Evolutionary conservation across 2,888 invertebrate species (phyloP), one percentile per base, ranked within the genome.

Genomic region (Acleris laterana): DNA sequence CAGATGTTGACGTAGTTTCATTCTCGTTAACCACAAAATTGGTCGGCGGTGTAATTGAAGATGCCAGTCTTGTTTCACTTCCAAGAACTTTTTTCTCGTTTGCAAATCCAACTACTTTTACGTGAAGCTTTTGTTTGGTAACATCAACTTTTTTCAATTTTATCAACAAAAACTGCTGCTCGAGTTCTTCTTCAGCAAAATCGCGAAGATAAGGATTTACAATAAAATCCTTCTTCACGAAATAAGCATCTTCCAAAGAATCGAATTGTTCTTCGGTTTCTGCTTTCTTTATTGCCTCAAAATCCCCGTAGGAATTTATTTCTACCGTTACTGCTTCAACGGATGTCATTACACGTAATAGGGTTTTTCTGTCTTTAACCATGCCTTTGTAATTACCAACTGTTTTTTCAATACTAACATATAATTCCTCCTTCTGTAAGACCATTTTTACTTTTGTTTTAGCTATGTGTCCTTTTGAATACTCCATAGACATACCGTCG

Each of bases 401-500:
- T 1, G 87, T 86, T 82, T 84, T 85, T 28, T 77, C 72, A 62
- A 93, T 80, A 55, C 76, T 78, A 65, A 93, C 80, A 1, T 77
- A 69, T 58, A 92, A 72, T 65, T 83, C 76, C 4, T 83, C 84
- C 17, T 64, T 84, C 17, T 64, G 68, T 28, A 83, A 79, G 48
- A 65, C 48, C 46, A 64, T 58, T 46, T 50, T 74, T 19, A 91
- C 74, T 61, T 80, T 77, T 5, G 90, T 90, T 62, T 73, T 77
- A 32, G 89, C 87, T 68, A 74, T 82, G 42, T 78, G 68, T 0
- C 79, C 78, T 63, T 82, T 67, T 63, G 83, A 75, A 74, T 91
- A 91, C 64, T 84, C 82, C 5, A 81, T 71, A 51, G 87, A 80
- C 69, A 83, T 78, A 2, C 91, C 92, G 66, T 93, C 92, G 69